A percentile compares a stretch with the other conserved stretches of the same genome.
Conservation (phyloP, 2,888 invertebrate genomes). For the Rhorus exstirpatorius region DNA sequence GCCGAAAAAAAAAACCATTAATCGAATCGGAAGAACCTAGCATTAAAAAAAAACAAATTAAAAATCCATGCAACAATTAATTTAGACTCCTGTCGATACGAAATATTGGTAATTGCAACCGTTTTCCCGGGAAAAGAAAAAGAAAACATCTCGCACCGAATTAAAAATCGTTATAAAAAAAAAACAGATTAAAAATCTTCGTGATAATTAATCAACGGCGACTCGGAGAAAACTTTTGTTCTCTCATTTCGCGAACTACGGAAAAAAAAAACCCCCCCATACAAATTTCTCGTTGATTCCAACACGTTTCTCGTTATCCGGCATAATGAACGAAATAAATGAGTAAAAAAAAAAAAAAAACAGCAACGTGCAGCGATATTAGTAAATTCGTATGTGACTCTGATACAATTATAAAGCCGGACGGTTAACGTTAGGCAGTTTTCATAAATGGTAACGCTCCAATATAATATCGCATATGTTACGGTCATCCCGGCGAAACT, state of each 20-base stretch:
- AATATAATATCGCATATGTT: not conserved
- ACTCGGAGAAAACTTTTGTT: too few relatives aligned
- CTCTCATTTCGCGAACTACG: too few relatives aligned
- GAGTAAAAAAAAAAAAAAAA: conserved; percentile 15
- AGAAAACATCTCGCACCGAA: too few relatives aligned
- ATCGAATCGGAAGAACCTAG: not conserved
- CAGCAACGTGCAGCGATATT: not conserved
- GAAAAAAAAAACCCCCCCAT: too few relatives aligned
- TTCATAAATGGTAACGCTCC: conserved; percentile 52
- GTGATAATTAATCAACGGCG: too few relatives aligned
- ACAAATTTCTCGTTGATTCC: not conserved
- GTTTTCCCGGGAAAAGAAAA: too few relatives aligned
- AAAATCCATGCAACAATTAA: not conserved
- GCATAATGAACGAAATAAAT: conserved; percentile 44
- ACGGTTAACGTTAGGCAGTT: conserved; percentile 41
- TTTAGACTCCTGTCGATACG: not conserved
- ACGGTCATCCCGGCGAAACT: not conserved
- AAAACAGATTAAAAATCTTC: too few relatives aligned
- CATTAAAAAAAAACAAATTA: not conserved
- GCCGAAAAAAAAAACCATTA: not conserved
- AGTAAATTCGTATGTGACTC: not conserved
- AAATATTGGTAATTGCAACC: too few relatives aligned
- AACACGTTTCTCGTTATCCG: not conserved
- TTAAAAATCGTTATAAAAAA: too few relatives aligned
- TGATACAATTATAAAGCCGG: conserved; percentile 19